Evolutionary conservation across 2,113 vertebrate species (phyloP).

Genomic region (Mesitornis unicolor): DNA sequence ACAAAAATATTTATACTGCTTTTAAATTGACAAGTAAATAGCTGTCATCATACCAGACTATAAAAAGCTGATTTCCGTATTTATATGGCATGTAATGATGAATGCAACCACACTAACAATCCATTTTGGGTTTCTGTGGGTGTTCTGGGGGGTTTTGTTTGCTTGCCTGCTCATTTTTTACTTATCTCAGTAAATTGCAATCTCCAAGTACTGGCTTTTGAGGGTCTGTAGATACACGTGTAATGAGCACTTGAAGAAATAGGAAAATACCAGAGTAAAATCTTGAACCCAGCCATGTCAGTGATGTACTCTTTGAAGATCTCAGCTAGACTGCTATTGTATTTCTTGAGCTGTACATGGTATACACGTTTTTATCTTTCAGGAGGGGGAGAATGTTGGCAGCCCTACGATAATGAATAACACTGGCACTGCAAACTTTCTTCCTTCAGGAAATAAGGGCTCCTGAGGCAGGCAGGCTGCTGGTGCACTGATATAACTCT

Average conservation of each 20-base stretch:
- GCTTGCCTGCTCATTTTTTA: background rate
- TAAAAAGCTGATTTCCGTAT: background rate
- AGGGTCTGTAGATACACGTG: fast-evolving
- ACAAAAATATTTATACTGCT: background rate
- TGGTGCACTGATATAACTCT: background rate
- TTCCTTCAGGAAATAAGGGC: background rate
- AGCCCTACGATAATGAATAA: background rate
- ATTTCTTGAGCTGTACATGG: background rate
- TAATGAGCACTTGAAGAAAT: background rate
- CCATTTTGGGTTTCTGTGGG: background rate
- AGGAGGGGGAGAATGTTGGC: background rate
- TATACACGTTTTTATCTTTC: background rate
- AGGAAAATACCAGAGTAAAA: background rate
- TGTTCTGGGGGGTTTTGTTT: background rate
- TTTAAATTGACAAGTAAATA: background rate
- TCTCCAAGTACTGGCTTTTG: background rate
- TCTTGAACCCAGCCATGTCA: background rate
- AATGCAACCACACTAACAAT: background rate
- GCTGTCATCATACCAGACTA: background rate
- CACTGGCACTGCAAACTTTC: background rate
- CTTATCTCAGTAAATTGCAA: background rate
- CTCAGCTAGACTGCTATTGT: background rate
- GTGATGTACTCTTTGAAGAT: background rate
- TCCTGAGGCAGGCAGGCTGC: background rate
- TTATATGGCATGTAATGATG: background rate